Evolutionary conservation across 2,113 vertebrate species (phyloP).

Genomic region (Ifrita kowaldi): DNA sequence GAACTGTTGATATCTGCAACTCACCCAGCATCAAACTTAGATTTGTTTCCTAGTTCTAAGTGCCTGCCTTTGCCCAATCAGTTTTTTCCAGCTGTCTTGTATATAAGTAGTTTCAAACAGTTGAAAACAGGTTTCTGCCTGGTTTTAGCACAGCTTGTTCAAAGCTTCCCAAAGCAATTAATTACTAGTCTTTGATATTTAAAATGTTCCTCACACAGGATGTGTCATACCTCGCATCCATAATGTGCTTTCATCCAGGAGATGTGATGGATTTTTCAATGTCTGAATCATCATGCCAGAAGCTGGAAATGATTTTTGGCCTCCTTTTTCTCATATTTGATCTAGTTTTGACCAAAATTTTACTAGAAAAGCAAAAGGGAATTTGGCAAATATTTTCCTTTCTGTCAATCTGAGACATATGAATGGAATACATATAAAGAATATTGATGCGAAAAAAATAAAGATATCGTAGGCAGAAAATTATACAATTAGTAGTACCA

Average conservation of each 20-base stretch:
- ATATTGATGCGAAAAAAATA: neutral
- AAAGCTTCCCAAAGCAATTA: neutral
- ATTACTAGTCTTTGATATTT: neutral
- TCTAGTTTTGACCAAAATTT: neutral
- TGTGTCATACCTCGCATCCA: neutral
- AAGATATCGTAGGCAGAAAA: neutral
- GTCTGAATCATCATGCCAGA: neutral
- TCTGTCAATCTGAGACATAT: neutral
- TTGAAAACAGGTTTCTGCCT: neutral
- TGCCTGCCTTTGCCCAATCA: neutral
- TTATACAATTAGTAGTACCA: neutral
- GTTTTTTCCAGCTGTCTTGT: neutral
- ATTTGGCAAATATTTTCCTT: neutral
- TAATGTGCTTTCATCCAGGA: neutral
- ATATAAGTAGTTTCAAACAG: neutral
- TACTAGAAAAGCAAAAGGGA: neutral
- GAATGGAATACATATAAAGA: neutral
- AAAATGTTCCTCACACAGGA: neutral
- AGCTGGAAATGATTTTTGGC: neutral
- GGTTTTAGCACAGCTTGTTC: neutral
- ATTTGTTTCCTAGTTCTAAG: neutral
- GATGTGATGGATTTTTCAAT: neutral
- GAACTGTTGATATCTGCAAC: neutral
- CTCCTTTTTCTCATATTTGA: neutral
- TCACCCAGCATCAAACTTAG: neutral